Percentiles rank a stretch among this genome's conserved stretches.
These are phyloP conservation scores for Calameuta filiformis DNA, from an alignment of 2,888 invertebrate genomes.

Conservation along the genomic window DNA sequence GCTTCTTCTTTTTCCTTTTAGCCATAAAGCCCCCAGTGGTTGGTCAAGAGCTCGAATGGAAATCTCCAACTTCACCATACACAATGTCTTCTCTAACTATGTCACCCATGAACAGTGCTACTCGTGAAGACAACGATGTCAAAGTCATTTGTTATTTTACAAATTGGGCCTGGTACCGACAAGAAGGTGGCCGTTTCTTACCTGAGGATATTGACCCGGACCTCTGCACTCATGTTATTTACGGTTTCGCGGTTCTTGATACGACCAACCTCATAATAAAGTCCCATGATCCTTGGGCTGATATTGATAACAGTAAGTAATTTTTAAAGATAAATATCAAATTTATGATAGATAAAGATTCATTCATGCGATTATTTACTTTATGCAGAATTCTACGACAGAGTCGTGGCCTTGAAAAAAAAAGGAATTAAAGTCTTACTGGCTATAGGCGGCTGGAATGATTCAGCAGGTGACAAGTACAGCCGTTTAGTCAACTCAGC, in stretches of 20 bases:
- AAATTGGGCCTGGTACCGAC: slow-evolving; percentile 95
- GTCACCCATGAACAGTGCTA: neutral
- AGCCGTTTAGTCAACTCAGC: slow-evolving; percentile 82
- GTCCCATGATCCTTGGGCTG: slow-evolving; percentile 89
- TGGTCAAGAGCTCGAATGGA: slow-evolving; percentile 50
- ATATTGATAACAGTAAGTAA: slow-evolving; percentile 84
- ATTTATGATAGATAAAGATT: neutral
- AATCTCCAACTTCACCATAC: slow-evolving; percentile 25
- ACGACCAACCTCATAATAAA: slow-evolving; percentile 80
- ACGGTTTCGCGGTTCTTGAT: slow-evolving; percentile 91
- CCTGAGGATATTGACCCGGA: slow-evolving; percentile 86
- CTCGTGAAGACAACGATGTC: slow-evolving; percentile 65
- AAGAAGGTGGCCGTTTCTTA: slow-evolving; percentile 82
- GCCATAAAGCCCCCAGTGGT: slow-evolving; percentile 43
- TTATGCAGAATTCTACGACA: slow-evolving; percentile 83
- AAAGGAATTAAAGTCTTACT: slow-evolving; percentile 84
- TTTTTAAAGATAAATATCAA: neutral
- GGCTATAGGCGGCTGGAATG: slow-evolving; percentile 96
- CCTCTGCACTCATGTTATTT: slow-evolving; percentile 91
- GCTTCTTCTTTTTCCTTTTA: slow-evolving; percentile 16
- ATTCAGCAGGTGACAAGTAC: slow-evolving; percentile 91
- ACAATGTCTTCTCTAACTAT: slow-evolving; percentile 1
- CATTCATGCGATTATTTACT: neutral
- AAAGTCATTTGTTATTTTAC: slow-evolving; percentile 93
- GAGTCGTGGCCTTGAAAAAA: slow-evolving; percentile 79